phyloP scores from a whole-genome alignment of 2,888 invertebrate species.

The Synergus gifuensis region DNA sequence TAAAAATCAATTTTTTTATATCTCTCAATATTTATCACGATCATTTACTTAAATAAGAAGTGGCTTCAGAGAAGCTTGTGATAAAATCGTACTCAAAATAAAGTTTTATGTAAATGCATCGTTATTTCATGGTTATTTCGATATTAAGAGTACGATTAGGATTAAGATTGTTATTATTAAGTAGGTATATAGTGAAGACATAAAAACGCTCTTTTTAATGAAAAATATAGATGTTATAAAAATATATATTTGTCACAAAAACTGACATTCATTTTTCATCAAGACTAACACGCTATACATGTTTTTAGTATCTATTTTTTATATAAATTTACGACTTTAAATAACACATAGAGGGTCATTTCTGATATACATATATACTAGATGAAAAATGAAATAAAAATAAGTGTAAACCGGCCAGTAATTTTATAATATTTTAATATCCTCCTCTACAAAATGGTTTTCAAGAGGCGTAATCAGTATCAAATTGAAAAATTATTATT shows the following conservation, averaged over 20 bases:
- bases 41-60: background rate
- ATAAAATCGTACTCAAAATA: slow-evolving; percentile 28
- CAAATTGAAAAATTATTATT: background rate
- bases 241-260: background rate
- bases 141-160: slow-evolving; percentile 17
- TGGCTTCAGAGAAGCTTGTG: slow-evolving; percentile 15
- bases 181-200: background rate
- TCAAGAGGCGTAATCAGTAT: background rate
- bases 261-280: background rate
- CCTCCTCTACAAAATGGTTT: background rate
- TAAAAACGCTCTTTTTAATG: background rate
- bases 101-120: background rate
- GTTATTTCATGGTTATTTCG: background rate
- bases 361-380: background rate
- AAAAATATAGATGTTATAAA: background rate
- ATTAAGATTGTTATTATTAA: background rate
- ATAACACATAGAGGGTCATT: background rate
- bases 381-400: background rate
- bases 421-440: background rate
- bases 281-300: background rate
- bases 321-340: background rate
- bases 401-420: background rate
- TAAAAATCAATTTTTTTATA: background rate
- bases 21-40: background rate
- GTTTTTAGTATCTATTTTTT: slow-evolving; percentile 26